Conservation (phyloP, 1,140 invertebrate genomes). For the Drosophila auraria region DNA sequence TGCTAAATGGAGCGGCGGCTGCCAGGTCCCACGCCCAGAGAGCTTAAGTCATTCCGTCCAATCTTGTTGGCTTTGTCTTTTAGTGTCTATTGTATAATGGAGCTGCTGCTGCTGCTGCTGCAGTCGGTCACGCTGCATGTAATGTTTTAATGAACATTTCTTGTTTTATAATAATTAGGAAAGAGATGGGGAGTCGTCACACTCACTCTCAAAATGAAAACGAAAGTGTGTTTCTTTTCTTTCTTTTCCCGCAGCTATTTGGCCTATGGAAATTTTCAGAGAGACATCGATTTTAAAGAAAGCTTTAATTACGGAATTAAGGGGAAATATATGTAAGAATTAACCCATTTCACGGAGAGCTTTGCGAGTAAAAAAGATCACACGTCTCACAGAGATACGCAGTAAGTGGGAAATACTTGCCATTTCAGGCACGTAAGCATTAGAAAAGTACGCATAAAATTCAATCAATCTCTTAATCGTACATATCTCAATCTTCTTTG, state of each 20-base stretch:
- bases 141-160: constrained; percentile 65
- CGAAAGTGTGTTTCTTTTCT: constrained; percentile 69
- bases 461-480: not conserved
- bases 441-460: constrained; percentile 12
- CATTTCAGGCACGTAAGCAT: constrained; percentile 21
- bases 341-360: constrained; percentile 1
- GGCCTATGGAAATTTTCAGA: constrained; percentile 11
- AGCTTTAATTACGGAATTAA: constrained; percentile 5
- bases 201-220: constrained; percentile 46
- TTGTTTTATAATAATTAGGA: constrained; percentile 77
- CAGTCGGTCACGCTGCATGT: constrained; percentile 70
- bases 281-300: constrained; percentile 36
- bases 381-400: not conserved
- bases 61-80: constrained; percentile 46
- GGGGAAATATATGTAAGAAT: constrained; percentile 9
- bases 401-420: constrained; percentile 5
- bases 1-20: constrained; percentile 68
- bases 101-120: constrained; percentile 26
- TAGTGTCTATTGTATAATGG: constrained; percentile 69
- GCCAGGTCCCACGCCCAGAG: constrained; percentile 12
- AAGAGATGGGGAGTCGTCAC: constrained; percentile 20
- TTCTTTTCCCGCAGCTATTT: constrained; percentile 19
- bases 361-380: not conserved
- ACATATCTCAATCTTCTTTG: constrained; percentile 7
- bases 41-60: constrained; percentile 38